Base-by-base conservation (phyloP, 2,888 invertebrate genomes). In the Cecidostiba fungosa region DNA sequence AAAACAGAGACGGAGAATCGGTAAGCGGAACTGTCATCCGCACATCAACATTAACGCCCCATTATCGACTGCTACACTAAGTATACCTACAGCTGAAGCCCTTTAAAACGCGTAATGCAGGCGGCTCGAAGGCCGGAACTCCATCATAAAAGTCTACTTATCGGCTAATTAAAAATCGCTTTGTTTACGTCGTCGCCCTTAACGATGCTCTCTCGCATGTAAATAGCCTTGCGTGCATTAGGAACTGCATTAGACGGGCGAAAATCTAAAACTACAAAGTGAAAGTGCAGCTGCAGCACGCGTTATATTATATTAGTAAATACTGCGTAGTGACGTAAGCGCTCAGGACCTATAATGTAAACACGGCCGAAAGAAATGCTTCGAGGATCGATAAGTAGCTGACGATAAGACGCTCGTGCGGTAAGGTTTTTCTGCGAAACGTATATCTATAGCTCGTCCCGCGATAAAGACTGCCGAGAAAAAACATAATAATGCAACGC, bases 1-100 rank as follows among this genome's bases (percentile, higher is more conserved):
- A n/a, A n/a, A 14, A 26, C 14, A 43, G 29, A 47, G 26, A 73
- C 59, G 26, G 59, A 59, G 59, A 39, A 26, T 16, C 29, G 19
- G 73, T 77, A 77, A 66, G 69, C 77, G 74, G 39, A 82, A 74
- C 82, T 85, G 79, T 85, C 85, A 79, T 74, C 82, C 70, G n/a
- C 19, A 47, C 81, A 62, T 77, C 77, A 50, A 80, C 72, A 77
- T 85, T 81, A 77, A 82, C 85, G 85, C 77, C 79, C 80, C 72
- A 74, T 80, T 50, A 83, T 80, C 32, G 77, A 83, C 77, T 77
- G 39, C 43, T 43, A n/a, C 2, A 32, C 32, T 3, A n/a, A n/a
- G n/a, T 8, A n/a, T 3, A 23, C 8, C 19, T 19, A 26, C 62
- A 59, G 77, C 70, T 29, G 77, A 81, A 82, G 59, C 77, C 74